Percentiles rank a stretch among this genome's conserved stretches.
Evolutionary conservation across 2,797 vertebrate genomes (phyloP).

Genomic region (Fistularia tabacaria): DNA sequence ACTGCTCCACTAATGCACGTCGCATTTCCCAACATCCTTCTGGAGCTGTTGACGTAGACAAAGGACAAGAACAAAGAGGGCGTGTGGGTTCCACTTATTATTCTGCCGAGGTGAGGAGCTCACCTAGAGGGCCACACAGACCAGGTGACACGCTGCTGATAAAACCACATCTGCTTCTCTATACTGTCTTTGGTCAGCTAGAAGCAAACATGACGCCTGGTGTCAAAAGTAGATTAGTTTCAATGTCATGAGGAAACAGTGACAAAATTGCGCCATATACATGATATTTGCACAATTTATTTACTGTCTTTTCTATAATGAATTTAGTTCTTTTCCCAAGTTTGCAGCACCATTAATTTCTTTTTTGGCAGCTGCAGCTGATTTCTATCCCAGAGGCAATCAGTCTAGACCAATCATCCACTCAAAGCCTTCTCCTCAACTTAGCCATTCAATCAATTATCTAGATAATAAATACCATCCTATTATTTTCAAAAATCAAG

Average conservation of each 20-base stretch:
- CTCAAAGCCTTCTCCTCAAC: neutral
- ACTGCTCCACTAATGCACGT: slow-evolving; percentile 33
- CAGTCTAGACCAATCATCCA: neutral
- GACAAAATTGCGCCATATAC: too few relatives aligned
- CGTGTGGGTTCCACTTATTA: slow-evolving; percentile 45
- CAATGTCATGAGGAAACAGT: neutral
- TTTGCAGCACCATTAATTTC: neutral
- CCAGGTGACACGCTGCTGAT: slow-evolving; percentile 2
- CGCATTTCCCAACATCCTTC: slow-evolving; percentile 25
- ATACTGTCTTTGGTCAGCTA: neutral
- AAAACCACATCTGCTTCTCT: neutral
- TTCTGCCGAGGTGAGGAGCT: slow-evolving; percentile 17
- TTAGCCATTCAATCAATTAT: neutral
- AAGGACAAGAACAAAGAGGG: slow-evolving; percentile 45
- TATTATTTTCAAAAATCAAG: too few relatives aligned
- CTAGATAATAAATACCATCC: neutral
- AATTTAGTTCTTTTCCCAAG: too few relatives aligned
- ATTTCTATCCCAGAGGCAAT: neutral
- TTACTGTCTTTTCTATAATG: too few relatives aligned
- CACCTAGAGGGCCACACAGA: neutral
- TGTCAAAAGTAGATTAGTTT: neutral
- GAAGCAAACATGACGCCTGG: neutral
- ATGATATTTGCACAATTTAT: too few relatives aligned
- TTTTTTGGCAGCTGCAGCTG: neutral
- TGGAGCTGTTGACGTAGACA: slow-evolving; percentile 31